Percentiles rank a stretch among this genome's conserved stretches.
Conservation (phyloP, 2,888 invertebrate species). For the Drosophila birchii region DNA sequence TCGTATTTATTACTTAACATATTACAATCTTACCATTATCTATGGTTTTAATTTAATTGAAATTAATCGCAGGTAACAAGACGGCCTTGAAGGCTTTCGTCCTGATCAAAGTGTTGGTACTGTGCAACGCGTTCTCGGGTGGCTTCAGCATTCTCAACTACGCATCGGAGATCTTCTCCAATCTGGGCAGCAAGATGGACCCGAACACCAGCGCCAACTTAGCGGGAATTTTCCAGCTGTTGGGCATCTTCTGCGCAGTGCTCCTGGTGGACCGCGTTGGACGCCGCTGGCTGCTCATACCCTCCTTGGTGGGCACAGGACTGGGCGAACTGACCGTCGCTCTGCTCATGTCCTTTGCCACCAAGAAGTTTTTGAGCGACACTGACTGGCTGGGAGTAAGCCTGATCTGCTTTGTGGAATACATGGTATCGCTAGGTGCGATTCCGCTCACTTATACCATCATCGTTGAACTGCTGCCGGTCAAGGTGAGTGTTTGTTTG, state of each 20-base stretch:
- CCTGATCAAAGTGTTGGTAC: conserved; percentile 58
- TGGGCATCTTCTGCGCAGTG: conserved; percentile 65
- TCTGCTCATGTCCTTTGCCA: conserved; percentile 55
- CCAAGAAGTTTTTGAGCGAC: conserved; percentile 48
- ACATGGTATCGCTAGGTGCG: conserved; percentile 70
- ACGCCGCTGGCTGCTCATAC: conserved; percentile 67
- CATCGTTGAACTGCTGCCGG: conserved; percentile 76
- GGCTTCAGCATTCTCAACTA: conserved; percentile 77
- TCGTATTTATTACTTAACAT: not conserved
- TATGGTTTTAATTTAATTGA: too few relatives aligned
- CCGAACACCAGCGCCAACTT: conserved; percentile 72
- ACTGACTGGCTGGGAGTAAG: conserved; percentile 72
- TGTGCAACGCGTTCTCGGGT: conserved; percentile 74
- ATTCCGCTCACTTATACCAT: conserved; percentile 72
- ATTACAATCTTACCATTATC: too few relatives aligned
- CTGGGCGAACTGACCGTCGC: conserved; percentile 68
- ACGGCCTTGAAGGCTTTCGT: conserved; percentile 62
- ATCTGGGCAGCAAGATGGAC: conserved; percentile 64
- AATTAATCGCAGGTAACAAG: conserved; percentile 68
- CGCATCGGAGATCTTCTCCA: conserved; percentile 73
- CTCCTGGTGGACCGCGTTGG: conserved; percentile 73
- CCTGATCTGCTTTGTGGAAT: conserved; percentile 67
- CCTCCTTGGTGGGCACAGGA: conserved; percentile 68
- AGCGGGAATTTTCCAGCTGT: conserved; percentile 69
- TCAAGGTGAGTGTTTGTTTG: conserved; percentile 65